These are phyloP conservation scores for Eulithis testata DNA, from an alignment of 2,888 invertebrate species.

Conservation along the genomic window DNA sequence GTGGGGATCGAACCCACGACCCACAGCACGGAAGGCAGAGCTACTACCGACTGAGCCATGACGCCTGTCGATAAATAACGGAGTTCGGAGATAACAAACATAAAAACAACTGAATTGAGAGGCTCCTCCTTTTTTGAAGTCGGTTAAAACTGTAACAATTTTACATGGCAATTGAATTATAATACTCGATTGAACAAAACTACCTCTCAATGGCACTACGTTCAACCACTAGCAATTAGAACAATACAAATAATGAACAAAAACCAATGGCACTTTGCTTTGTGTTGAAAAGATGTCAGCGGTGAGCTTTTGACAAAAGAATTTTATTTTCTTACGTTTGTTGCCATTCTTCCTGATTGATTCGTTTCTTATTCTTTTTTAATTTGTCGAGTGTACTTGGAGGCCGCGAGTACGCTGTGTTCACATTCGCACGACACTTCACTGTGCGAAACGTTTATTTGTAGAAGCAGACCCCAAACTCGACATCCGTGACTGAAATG, in stretches of 20 bases:
- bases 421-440: slow-evolving; percentile 40
- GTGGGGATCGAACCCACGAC: too few species aligned
- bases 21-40: too few species aligned
- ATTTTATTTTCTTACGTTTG: slow-evolving; percentile 78
- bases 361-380: slow-evolving; percentile 62
- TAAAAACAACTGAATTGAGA: too few species aligned
- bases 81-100: too few species aligned
- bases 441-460: slow-evolving; percentile 48
- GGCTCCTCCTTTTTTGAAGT: too few species aligned
- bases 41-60: too few species aligned
- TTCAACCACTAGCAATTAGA: slow-evolving; percentile 48
- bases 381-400: slow-evolving; percentile 59
- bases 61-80: too few species aligned
- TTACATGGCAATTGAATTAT: slow-evolving; percentile 9
- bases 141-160: neutral
- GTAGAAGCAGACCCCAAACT: too few species aligned
- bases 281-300: slow-evolving; percentile 74
- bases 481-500: too few species aligned
- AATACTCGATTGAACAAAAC: slow-evolving; percentile 52
- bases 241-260: slow-evolving; percentile 74
- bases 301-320: slow-evolving; percentile 59
- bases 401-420: slow-evolving; percentile 49
- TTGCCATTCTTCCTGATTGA: slow-evolving; percentile 69
- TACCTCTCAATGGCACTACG: slow-evolving; percentile 55
- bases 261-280: slow-evolving; percentile 66